Percentiles rank a stretch among this genome's conserved stretches.
These are phyloP conservation scores for Nomada lathburiana DNA, from an alignment of 2,888 invertebrate genomes.

Conservation along the genomic window DNA sequence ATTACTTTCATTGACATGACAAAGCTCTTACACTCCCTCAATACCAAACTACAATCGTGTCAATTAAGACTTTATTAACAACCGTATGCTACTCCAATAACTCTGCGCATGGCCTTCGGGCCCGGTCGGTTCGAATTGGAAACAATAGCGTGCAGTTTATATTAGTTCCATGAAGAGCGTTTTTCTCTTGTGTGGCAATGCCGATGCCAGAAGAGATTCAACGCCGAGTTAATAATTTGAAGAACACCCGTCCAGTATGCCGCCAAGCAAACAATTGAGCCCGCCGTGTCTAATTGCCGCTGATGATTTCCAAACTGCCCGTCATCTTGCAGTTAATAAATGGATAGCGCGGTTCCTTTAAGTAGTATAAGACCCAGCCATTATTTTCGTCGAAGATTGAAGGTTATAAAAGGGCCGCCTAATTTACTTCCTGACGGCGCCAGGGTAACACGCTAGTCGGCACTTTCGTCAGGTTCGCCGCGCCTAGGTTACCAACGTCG, in stretches of 20 bases:
- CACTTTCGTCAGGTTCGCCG: conserved; percentile 52
- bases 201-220: conserved; percentile 52
- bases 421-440: conserved; percentile 69
- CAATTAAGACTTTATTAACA: too few species aligned
- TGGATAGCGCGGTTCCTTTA: conserved; percentile 66
- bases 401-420: conserved; percentile 65
- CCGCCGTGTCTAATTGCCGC: conserved; percentile 74
- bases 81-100: neutral
- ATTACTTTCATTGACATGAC: too few species aligned
- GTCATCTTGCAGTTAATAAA: conserved; percentile 70
- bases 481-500: neutral
- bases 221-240: conserved; percentile 69
- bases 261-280: conserved; percentile 78
- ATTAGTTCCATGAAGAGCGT: conserved; percentile 53
- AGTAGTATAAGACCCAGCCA: conserved; percentile 57
- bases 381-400: conserved; percentile 65
- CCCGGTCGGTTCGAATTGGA: conserved; percentile 20
- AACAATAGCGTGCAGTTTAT: conserved; percentile 58
- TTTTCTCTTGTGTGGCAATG: conserved; percentile 34
- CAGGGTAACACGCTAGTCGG: conserved; percentile 38
- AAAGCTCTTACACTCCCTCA: too few species aligned
- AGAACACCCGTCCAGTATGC: conserved; percentile 68
- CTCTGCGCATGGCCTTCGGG: neutral
- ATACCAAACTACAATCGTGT: too few species aligned
- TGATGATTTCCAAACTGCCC: conserved; percentile 73